Conservation (phyloP, 1,140 invertebrate genomes). For the Papilio polytes region DNA sequence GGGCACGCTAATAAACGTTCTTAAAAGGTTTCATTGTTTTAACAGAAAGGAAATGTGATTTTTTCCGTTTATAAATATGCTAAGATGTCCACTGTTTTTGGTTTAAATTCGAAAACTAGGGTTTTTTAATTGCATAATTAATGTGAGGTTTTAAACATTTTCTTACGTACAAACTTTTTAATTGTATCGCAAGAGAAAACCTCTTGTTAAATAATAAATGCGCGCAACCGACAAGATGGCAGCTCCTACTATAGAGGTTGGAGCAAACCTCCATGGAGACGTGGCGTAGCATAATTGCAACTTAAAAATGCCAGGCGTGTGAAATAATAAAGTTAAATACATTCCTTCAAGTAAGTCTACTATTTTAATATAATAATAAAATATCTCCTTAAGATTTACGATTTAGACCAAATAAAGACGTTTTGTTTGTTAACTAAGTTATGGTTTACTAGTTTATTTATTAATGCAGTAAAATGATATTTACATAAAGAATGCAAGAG, state of each 20-base stretch:
- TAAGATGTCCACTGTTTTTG: not conserved
- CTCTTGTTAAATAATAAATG: not conserved
- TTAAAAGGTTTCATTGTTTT: not conserved
- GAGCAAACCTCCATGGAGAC: not conserved
- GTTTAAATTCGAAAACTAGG: no score
- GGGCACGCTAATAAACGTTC: not conserved
- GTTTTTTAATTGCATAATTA: no score
- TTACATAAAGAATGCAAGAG: not conserved
- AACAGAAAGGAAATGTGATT: no score
- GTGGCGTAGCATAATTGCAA: constrained; percentile 3
- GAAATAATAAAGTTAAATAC: not conserved
- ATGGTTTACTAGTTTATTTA: no score
- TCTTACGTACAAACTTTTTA: not conserved
- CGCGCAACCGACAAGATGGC: not conserved
- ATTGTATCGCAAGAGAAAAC: not conserved
- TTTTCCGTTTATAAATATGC: not conserved
- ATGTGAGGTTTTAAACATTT: not conserved
- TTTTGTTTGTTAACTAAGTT: no score
- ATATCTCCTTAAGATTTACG: no score
- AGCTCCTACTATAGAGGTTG: not conserved
- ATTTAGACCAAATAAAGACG: no score
- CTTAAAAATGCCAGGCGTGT: not conserved
- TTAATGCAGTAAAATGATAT: not conserved
- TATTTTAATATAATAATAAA: no score
- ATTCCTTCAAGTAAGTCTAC: no score